Conservation (phyloP, 2,113 vertebrate species). For the Accipiter virgatus region DNA sequence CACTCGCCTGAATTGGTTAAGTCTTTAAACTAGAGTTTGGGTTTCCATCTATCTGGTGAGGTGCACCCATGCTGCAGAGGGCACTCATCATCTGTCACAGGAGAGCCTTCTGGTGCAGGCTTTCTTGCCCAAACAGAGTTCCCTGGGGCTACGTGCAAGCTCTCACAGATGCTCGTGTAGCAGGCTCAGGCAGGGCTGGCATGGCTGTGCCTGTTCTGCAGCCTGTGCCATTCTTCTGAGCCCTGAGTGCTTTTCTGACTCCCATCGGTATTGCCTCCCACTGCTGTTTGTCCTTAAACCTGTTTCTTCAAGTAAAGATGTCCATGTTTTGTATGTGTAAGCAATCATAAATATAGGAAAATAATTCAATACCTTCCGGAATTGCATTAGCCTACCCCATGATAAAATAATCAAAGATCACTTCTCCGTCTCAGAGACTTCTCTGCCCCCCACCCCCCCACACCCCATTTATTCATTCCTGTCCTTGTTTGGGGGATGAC, state of each 20-base stretch:
- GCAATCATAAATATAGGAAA: not conserved
- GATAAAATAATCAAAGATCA: not conserved
- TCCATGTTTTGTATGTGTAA: not conserved
- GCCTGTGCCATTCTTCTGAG: not conserved
- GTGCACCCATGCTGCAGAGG: not conserved
- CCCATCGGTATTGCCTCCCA: not conserved
- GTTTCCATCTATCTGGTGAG: not conserved
- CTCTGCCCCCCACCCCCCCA: rapidly evolving
- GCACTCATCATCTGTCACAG: rapidly evolving
- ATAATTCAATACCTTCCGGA: not conserved
- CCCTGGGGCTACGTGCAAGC: not conserved
- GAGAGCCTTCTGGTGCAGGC: not conserved
- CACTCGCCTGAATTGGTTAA: not conserved
- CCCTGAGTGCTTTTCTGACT: not conserved
- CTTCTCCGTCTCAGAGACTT: not conserved
- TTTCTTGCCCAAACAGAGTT: not conserved
- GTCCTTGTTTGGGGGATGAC: not conserved
- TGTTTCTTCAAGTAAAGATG: not conserved
- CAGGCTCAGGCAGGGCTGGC: not conserved
- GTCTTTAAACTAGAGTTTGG: not conserved
- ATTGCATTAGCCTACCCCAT: not conserved
- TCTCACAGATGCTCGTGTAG: not conserved
- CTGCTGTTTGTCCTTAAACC: not conserved
- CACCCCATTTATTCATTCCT: not conserved
- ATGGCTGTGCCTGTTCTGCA: not conserved